phyloP scores from a whole-genome alignment of 2,797 vertebrate species.

The Furcifer pardalis region DNA sequence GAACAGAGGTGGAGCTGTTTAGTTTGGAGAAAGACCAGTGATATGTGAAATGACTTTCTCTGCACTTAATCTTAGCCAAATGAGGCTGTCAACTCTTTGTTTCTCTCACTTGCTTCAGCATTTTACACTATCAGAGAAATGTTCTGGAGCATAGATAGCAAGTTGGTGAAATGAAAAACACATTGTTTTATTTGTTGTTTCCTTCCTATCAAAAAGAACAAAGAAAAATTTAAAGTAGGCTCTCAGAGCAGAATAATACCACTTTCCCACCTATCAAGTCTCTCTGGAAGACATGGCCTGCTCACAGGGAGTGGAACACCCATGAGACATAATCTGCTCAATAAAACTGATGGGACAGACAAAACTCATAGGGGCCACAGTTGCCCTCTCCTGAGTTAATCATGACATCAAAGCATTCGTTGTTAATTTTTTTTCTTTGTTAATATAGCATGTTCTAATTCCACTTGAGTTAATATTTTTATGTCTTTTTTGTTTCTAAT shows the following conservation, averaged over 20 bases:
- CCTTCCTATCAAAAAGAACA: not conserved
- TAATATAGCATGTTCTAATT: no score
- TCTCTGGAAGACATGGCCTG: no score
- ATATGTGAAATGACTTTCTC: conserved; percentile 65
- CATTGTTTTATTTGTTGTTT: not conserved
- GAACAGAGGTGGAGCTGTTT: conserved; percentile 42
- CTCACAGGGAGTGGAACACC: no score
- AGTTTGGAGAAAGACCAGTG: conserved; percentile 44
- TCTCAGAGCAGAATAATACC: not conserved
- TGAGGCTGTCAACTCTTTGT: conserved; percentile 64
- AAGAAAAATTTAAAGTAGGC: not conserved
- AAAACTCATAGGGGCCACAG: no score
- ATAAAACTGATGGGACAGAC: no score
- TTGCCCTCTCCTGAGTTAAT: no score
- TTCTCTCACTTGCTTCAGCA: conserved; percentile 62
- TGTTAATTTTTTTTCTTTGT: no score
- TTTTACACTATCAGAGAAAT: conserved; percentile 57
- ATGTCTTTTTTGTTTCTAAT: no score
- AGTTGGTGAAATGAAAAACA: conserved; percentile 41
- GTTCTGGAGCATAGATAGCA: conserved; percentile 29
- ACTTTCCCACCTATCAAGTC: no score
- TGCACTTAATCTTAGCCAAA: conserved; percentile 69
- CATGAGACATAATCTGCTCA: no score
- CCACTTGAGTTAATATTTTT: no score
- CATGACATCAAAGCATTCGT: no score